phyloP scores from a whole-genome alignment of 2,113 vertebrate genomes.

The Struthidea cinerea region DNA sequence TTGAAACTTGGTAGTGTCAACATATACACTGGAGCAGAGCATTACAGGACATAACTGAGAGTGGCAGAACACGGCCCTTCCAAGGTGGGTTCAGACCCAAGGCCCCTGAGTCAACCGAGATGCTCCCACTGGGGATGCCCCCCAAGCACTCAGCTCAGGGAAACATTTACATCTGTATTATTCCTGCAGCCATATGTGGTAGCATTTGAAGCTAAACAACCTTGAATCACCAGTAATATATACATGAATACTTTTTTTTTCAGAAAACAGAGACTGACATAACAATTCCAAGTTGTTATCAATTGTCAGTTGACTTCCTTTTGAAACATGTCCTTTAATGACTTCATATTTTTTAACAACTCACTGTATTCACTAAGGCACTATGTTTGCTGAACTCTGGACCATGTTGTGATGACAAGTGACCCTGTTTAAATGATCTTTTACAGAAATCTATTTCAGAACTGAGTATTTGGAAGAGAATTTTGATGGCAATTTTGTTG shows the following conservation, averaged over 20 bases:
- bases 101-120: neutral
- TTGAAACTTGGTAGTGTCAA: neutral
- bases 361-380: neutral
- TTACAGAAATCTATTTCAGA: neutral
- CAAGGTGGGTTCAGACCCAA: neutral
- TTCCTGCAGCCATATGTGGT: neutral
- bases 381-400: neutral
- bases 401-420: neutral
- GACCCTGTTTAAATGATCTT: neutral
- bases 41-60: accelerated
- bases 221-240: neutral
- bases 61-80: neutral
- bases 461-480: conserved; percentile 1
- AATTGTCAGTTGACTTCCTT: neutral
- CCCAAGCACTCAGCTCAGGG: neutral
- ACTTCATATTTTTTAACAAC: neutral
- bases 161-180: neutral
- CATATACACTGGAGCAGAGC: neutral
- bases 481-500: neutral
- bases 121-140: neutral
- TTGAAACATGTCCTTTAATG: neutral
- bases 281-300: neutral
- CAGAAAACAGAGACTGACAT: neutral
- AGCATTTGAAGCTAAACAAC: neutral
- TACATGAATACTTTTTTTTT: neutral